Conservation (phyloP, 2,113 vertebrate species). For the Mirza zaza region DNA sequence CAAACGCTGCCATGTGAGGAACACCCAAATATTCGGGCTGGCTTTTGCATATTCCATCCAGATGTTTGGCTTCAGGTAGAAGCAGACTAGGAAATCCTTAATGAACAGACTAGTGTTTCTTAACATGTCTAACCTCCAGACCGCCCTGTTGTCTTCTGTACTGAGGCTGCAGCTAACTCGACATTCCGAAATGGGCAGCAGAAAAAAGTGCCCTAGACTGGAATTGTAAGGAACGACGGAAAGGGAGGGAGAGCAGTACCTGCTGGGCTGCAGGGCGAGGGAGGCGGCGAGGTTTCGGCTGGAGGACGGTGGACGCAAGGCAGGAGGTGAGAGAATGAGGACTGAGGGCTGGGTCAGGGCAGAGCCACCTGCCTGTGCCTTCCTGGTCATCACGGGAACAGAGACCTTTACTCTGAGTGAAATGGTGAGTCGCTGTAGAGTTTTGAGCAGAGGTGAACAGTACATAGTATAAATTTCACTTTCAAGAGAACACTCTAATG, state of each 20-base stretch:
- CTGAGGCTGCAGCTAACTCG: background rate
- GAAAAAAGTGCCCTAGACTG: background rate
- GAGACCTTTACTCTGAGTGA: background rate
- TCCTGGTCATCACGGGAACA: background rate
- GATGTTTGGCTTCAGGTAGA: constrained; percentile 74
- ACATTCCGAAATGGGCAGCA: background rate
- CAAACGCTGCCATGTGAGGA: constrained; percentile 16
- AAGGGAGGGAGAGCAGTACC: background rate
- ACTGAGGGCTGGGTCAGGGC: rapidly evolving
- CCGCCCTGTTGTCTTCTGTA: background rate
- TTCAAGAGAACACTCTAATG: background rate
- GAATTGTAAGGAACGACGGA: background rate
- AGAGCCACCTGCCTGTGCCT: rapidly evolving
- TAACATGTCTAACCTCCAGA: constrained; percentile 44
- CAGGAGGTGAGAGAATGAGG: no score
- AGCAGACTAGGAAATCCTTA: constrained; percentile 65
- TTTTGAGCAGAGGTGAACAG: background rate
- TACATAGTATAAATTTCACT: background rate
- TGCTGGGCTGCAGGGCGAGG: rapidly evolving
- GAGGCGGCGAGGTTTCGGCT: background rate
- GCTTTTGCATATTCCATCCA: constrained; percentile 60
- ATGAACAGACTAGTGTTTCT: constrained; percentile 62
- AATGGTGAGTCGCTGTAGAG: background rate
- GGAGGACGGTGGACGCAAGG: rapidly evolving
- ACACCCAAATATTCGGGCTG: constrained; percentile 50